These are phyloP conservation scores for Corella eumyota DNA, from an alignment of 23 tunicate genomes.

Conservation along the genomic window DNA sequence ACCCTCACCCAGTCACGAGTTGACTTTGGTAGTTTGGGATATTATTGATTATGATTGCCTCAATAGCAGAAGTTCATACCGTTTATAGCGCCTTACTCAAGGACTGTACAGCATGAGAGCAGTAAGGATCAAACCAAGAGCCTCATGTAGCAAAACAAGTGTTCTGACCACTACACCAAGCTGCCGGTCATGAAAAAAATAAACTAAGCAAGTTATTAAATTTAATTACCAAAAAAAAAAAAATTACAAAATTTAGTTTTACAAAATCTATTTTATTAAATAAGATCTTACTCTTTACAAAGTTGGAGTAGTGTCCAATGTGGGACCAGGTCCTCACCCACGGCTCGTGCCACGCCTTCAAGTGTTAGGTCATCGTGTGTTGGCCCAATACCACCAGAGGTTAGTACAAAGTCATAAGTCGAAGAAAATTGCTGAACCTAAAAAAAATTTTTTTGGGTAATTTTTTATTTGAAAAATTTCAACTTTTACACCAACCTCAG, in stretches of 20 bases:
- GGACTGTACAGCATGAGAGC: no score
- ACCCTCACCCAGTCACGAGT: no score
- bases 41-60: no score
- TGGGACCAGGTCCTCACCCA: conserved; percentile 29
- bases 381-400: conserved; percentile 98
- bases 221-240: not conserved
- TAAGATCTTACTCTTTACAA: conserved; percentile 41
- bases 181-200: no score
- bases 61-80: no score
- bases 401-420: conserved; percentile 67
- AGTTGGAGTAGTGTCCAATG: conserved; percentile 56
- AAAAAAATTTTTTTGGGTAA: no score
- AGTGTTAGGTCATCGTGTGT: conserved; percentile 93
- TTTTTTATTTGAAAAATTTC: no score
- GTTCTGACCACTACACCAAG: no score
- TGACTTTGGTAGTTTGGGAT: no score
- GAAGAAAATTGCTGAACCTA: conserved; percentile 47
- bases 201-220: not conserved
- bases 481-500: conserved; percentile 25
- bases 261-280: not conserved
- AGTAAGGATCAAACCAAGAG: no score
- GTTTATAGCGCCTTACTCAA: no score
- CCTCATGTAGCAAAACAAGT: no score
- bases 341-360: conserved; percentile 77
- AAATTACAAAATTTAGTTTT: not conserved